phyloP scores from a whole-genome alignment of 2,888 invertebrate species.

The Hofmannophila pseudospretella region DNA sequence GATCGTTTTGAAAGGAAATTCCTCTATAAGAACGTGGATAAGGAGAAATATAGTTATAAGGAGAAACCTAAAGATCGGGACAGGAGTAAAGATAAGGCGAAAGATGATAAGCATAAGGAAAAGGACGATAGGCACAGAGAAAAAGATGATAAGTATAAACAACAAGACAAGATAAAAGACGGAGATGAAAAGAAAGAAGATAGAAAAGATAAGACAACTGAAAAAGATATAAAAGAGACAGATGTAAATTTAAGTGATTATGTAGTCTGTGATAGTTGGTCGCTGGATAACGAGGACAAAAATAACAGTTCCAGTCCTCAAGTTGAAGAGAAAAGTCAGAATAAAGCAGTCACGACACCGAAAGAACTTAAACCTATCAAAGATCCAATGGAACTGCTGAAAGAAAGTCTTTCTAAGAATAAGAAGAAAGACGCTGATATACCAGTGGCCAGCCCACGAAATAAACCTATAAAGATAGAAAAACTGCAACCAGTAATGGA shows the following conservation, averaged over 20 bases:
- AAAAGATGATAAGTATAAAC: conserved; percentile 16
- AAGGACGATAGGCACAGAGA: conserved; percentile 16
- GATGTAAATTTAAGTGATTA: conserved; percentile 62
- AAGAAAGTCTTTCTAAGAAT: conserved; percentile 17
- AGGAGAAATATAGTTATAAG: conserved; percentile 8
- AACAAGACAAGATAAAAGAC: conserved; percentile 22
- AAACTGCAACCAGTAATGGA: conserved; percentile 62
- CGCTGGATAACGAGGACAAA: conserved; percentile 63
- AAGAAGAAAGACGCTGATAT: background rate
- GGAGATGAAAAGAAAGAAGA: conserved; percentile 20
- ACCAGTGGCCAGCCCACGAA: conserved; percentile 14
- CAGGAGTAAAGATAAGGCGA: conserved; percentile 19
- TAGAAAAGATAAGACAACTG: conserved; percentile 17
- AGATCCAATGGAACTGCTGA: conserved; percentile 30
- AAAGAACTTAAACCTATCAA: conserved; percentile 20
- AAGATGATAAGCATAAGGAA: conserved; percentile 22
- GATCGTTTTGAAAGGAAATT: conserved; percentile 21
- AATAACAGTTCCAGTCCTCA: conserved; percentile 57
- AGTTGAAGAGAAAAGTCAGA: conserved; percentile 29
- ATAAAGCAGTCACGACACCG: conserved; percentile 14
- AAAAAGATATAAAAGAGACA: conserved; percentile 38
- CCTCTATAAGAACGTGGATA: conserved; percentile 11
- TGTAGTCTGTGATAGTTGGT: conserved; percentile 71
- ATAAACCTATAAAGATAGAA: conserved; percentile 30
- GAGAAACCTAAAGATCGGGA: conserved; percentile 14